A percentile compares a stretch with the other conserved stretches of the same genome.
These are phyloP conservation scores for Nemoura dubitans DNA, from an alignment of 2,888 invertebrate genomes.

Conservation along the genomic window DNA sequence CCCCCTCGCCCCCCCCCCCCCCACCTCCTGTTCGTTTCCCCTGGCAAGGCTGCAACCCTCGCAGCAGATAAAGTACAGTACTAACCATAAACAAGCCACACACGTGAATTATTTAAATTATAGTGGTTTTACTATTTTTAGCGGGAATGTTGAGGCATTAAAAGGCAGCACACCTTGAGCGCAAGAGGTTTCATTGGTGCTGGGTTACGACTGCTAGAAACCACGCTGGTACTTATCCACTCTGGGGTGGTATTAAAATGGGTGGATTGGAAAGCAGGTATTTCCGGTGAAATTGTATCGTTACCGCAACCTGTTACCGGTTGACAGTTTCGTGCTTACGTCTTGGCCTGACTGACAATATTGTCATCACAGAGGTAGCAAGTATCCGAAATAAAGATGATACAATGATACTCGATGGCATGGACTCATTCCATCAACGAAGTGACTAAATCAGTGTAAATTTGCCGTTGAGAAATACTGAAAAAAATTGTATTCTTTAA, in stretches of 20 bases:
- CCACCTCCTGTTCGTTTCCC: not conserved
- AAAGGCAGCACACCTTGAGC: not conserved
- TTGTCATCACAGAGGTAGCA: too few relatives aligned
- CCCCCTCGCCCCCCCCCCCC: too few relatives aligned
- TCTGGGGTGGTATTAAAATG: not conserved
- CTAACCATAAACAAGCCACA: not conserved
- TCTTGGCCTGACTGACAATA: too few relatives aligned
- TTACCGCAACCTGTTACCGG: too few relatives aligned
- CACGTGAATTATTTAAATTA: not conserved
- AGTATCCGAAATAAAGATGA: too few relatives aligned
- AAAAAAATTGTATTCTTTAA: too few relatives aligned
- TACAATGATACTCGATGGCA: too few relatives aligned
- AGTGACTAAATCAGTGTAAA: too few relatives aligned
- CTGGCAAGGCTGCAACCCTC: not conserved
- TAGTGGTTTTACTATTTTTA: slow-evolving; percentile 12
- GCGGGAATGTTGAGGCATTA: not conserved
- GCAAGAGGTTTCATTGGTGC: not conserved
- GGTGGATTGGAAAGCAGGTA: not conserved
- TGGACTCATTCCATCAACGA: too few relatives aligned
- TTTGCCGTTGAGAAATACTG: too few relatives aligned
- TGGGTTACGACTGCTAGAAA: not conserved
- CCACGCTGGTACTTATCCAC: not conserved
- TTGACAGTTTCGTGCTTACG: too few relatives aligned
- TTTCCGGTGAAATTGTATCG: not conserved
- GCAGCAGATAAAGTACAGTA: not conserved